These are phyloP conservation scores for Lithophane ornitopus DNA, from an alignment of 2,888 invertebrate genomes.

Conservation along the genomic window DNA sequence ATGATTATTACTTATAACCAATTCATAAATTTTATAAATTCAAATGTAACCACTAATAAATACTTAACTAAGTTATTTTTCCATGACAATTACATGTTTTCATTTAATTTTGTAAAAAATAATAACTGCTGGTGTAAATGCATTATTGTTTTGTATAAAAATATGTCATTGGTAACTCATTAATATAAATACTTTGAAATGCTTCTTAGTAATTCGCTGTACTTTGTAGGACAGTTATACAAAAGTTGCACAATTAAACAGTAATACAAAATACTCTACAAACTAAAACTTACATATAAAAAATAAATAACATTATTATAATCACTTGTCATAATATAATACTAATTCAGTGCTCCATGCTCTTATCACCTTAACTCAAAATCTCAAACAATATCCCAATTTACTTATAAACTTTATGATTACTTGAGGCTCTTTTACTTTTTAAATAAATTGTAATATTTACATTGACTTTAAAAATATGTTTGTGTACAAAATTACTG, in stretches of 20 bases:
- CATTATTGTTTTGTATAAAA: constrained; percentile 66
- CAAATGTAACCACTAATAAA: constrained; percentile 64
- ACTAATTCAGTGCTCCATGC: constrained; percentile 65
- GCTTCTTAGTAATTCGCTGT: constrained; percentile 62
- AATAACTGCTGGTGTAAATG: constrained; percentile 64
- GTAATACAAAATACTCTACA: constrained; percentile 63
- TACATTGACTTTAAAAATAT: constrained; percentile 24
- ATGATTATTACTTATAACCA: constrained; percentile 63
- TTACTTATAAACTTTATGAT: constrained; percentile 62
- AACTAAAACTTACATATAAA: constrained; percentile 77
- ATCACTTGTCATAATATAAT: constrained; percentile 80
- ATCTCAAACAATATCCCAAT: constrained; percentile 51
- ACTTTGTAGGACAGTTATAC: constrained; percentile 60
- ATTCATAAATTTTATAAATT: constrained; percentile 66
- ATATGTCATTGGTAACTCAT: constrained; percentile 74
- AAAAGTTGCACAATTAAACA: constrained; percentile 61
- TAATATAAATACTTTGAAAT: constrained; percentile 66
- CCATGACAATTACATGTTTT: constrained; percentile 42
- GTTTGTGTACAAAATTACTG: constrained; percentile 9
- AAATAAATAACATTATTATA: constrained; percentile 88
- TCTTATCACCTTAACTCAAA: constrained; percentile 54
- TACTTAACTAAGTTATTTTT: constrained; percentile 57
- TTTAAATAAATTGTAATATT: constrained; percentile 28
- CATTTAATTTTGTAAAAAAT: constrained; percentile 55
- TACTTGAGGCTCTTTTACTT: constrained; percentile 34